These are phyloP conservation scores for Cheilosia vernalis DNA, from an alignment of 2,888 invertebrate genomes.

Conservation along the genomic window DNA sequence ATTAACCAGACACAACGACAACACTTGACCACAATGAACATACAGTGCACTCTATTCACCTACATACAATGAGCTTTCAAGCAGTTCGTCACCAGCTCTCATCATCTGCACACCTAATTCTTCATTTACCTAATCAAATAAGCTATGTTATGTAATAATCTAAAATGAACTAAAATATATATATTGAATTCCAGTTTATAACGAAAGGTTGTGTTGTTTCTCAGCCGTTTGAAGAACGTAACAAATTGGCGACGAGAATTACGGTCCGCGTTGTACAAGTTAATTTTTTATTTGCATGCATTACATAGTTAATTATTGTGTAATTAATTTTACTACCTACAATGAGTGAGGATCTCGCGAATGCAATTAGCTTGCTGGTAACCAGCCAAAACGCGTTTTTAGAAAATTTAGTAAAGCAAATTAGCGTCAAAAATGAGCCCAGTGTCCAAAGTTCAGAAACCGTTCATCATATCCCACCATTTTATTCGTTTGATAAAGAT, in stretches of 20 bases:
- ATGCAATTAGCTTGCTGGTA: background rate
- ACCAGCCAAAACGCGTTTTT: constrained; percentile 13
- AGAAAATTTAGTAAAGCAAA: constrained; percentile 9
- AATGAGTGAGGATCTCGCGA: constrained; percentile 1
- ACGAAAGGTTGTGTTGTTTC: too few relatives aligned
- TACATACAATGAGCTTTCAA: too few relatives aligned
- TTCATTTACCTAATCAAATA: too few relatives aligned
- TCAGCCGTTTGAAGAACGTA: background rate
- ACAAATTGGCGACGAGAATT: constrained; percentile 19
- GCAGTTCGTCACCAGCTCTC: too few relatives aligned
- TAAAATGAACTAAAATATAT: too few relatives aligned
- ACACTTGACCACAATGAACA: too few relatives aligned
- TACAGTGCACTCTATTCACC: too few relatives aligned
- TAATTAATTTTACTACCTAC: background rate
- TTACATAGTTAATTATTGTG: background rate
- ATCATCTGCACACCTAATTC: too few relatives aligned
- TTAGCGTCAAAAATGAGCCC: constrained; percentile 4
- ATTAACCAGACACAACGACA: too few relatives aligned
- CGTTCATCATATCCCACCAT: constrained; percentile 11
- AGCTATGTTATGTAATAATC: too few relatives aligned
- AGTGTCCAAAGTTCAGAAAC: background rate
- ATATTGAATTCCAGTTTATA: too few relatives aligned
- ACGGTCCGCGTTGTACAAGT: background rate
- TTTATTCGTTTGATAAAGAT: constrained; percentile 17
- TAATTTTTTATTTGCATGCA: constrained; percentile 10